phyloP scores from a whole-genome alignment of 2,797 vertebrate genomes.

The Xiphorhynchus erythropygius region DNA sequence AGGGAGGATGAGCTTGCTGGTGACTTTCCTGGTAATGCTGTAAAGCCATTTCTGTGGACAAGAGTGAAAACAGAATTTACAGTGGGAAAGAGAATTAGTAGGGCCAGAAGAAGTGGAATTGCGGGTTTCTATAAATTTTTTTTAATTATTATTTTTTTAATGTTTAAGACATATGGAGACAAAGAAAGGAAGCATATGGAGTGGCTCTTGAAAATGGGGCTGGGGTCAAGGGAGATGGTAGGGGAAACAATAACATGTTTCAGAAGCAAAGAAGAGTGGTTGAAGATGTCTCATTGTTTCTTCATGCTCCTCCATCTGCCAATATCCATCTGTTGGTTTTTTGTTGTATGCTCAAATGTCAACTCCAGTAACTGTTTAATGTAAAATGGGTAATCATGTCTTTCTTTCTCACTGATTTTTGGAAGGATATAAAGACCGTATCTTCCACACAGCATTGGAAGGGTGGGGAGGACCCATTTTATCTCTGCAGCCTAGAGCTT shows the following conservation, averaged over 20 bases:
- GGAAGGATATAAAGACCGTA: background rate
- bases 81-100: background rate
- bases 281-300: constrained; percentile 68
- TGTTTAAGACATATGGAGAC: constrained; percentile 52
- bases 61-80: background rate
- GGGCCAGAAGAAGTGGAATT: background rate
- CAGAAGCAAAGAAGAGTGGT: constrained; percentile 26
- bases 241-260: constrained; percentile 65
- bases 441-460: background rate
- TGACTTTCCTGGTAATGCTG: background rate
- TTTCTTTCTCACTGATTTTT: constrained; percentile 25
- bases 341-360: constrained; percentile 61
- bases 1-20: background rate
- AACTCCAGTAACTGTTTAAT: constrained; percentile 57
- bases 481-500: background rate
- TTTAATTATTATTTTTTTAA: background rate
- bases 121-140: background rate
- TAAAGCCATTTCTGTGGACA: background rate
- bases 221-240: constrained; percentile 52
- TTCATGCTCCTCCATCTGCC: constrained; percentile 61
- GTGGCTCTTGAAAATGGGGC: constrained; percentile 23
- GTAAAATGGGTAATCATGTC: constrained; percentile 39
- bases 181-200: constrained; percentile 63
- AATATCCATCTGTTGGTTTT: constrained; percentile 69
- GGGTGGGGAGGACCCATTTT: background rate